A percentile compares a stretch with the other conserved stretches of the same genome.
phyloP scores from a whole-genome alignment of 2,888 invertebrate genomes.

The Drosophila anceps region DNA sequence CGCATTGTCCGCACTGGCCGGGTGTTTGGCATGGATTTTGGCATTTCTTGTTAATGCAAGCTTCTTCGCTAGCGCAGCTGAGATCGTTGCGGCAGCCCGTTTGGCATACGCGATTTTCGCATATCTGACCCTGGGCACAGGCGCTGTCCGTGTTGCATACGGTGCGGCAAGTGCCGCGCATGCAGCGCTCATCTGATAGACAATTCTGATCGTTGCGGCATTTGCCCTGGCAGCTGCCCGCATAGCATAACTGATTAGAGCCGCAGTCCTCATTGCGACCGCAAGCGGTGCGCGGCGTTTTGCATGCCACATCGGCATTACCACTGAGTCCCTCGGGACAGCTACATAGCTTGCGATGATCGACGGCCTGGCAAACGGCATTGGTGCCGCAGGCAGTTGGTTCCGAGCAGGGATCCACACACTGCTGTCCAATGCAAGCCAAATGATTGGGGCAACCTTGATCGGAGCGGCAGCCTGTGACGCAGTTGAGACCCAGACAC shows the following conservation, averaged over 20 bases:
- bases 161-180: constrained; percentile 92
- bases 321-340: constrained; percentile 91
- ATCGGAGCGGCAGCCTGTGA: constrained; percentile 92
- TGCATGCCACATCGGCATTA: constrained; percentile 91
- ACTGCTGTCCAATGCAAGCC: constrained; percentile 92
- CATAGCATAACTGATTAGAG: constrained; percentile 91
- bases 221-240: constrained; percentile 90
- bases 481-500: constrained; percentile 92
- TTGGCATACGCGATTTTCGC: constrained; percentile 94
- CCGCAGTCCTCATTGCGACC: constrained; percentile 89
- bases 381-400: constrained; percentile 94
- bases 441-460: constrained; percentile 90
- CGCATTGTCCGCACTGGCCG: constrained; percentile 93
- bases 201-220: constrained; percentile 94
- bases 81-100: constrained; percentile 94
- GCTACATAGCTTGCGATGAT: constrained; percentile 91
- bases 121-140: constrained; percentile 93
- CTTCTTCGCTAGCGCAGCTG: constrained; percentile 90
- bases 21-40: constrained; percentile 91
- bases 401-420: constrained; percentile 91
- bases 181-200: constrained; percentile 93
- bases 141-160: constrained; percentile 94
- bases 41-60: constrained; percentile 93
- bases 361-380: constrained; percentile 89
- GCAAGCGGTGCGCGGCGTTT: constrained; percentile 89